Percentiles rank a stretch among this genome's conserved stretches.
Evolutionary conservation across 2,888 invertebrate species (phyloP).

Genomic region (Nomada lathburiana): DNA sequence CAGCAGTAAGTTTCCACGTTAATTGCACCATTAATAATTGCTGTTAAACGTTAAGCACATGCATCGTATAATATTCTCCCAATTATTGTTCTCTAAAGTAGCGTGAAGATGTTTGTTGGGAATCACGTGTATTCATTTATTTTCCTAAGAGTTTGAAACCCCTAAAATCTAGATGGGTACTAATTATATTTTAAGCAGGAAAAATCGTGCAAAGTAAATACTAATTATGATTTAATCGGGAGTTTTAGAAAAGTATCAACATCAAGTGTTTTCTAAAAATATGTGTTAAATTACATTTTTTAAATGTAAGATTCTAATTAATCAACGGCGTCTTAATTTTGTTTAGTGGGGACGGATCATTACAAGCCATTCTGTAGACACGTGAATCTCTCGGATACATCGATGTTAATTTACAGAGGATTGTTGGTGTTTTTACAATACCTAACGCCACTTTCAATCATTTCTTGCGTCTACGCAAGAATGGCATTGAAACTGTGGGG

Average conservation of each 20-base stretch:
- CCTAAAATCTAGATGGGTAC: too few species aligned
- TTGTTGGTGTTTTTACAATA: constrained; percentile 88
- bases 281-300: not conserved
- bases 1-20: constrained; percentile 80
- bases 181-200: too few species aligned
- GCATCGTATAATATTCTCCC: not conserved
- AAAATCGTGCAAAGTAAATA: too few species aligned
- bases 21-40: constrained; percentile 3
- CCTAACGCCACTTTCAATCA: constrained; percentile 92
- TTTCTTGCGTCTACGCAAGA: constrained; percentile 92
- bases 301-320: not conserved
- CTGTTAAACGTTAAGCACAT: not conserved
- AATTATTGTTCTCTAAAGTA: not conserved
- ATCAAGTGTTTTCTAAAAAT: too few species aligned
- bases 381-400: constrained; percentile 86
- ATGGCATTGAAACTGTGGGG: constrained; percentile 94
- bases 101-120: too few species aligned
- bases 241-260: too few species aligned
- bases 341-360: constrained; percentile 68
- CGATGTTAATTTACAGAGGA: constrained; percentile 87
- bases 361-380: constrained; percentile 87
- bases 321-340: not conserved
- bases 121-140: too few species aligned
- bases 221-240: too few species aligned
- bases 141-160: too few species aligned